Evolutionary conservation across 2,888 invertebrate genomes (phyloP), one percentile per base, ranked within the genome.

Genomic region (Autographa pulchrina): DNA sequence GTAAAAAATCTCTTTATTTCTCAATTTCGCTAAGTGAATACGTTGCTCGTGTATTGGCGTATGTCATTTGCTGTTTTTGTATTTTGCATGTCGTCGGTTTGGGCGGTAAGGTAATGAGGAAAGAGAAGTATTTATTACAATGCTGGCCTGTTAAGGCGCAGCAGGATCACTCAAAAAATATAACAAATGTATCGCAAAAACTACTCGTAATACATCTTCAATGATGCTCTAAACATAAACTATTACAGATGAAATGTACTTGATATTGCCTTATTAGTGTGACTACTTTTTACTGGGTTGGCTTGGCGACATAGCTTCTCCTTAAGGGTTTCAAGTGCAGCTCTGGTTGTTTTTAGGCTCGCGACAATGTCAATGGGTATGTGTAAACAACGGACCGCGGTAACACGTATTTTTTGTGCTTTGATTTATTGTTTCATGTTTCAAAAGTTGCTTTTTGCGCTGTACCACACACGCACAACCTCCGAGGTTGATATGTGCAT

Each of bases 381-480:
- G 91, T 91, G 93, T 92, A 93, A 94, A 95, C 94, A 94, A 92
- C 93, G 90, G 92, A 88, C 87, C 88, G 83, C 88, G 90, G 92
- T 93, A 93, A 94, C 95, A 94, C 95, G 91, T 94, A 89, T 92
- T 94, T 93, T 95, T 94, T 95, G 91, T 90, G 85, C 90, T 92
- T 93, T 94, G 95, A 95, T 94, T 95, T 95, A 95, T 94, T 92
- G 93, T 94, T 93, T 93, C 91, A 90, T 82, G 90, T 94, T 94
- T 91, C 92, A 93, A 91, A 93, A 94, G 91, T 91, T 86, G 89
- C 72, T 94, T 95, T 94, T 94, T 94, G 89, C 90, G 72, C 85
- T 85, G 85, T 86, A 89, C 95, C 95, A 95, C 95, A 94, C 95
- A 89, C 95, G 93, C 92, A 88, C 95, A 91, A 92, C 87, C 89